Evolutionary conservation across 2,888 invertebrate species (phyloP), one percentile per base, ranked within the genome.

Genomic region (Cordilura impudica): DNA sequence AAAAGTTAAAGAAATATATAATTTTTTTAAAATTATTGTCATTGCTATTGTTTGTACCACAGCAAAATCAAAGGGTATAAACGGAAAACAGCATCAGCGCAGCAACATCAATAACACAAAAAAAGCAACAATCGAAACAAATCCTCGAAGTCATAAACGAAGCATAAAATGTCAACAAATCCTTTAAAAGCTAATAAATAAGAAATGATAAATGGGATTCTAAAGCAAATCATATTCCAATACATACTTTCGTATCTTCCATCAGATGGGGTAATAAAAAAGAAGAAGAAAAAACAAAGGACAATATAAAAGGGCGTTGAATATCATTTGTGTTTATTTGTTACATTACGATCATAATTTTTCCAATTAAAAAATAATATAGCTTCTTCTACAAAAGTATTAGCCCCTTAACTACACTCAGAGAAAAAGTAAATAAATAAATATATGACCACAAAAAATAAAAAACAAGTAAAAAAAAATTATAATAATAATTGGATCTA

Each of bases 101-200:
- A n/a, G 21, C 18, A 47, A 35, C 16, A 60, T 8, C 45, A 43
- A 23, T 29, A 29, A 29, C 54, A 45, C 2, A 65, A 21, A 35
- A 47, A 14, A 58, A 31, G 18, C 45, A 54, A 65, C 31, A 61
- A 69, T 49, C 53, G 65, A 63, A 56, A 65, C 19, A 69, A 70
- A 76, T 65, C 58, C 65, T 23, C 12, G 29, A 66, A 77, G 60
- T 39, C 71, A 71, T 60, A 71, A 71, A 51, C 70, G 58, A 53
- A 60, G 49, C 58, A 60, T 76, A 56, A 69, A 75, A 69, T 71
- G 45, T 60, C 53, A 76, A 71, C 51, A 71, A 65, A 71, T 76
- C 65, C 69, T 76, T 65, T 76, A 53, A 70, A 69, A 61, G 56
- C 49, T 45, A 76, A 65, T 70, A 63, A 76, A 76, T 70, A 76